Percentiles rank a stretch among this genome's conserved stretches.
These are phyloP conservation scores for Avahi laniger DNA, from an alignment of 2,797 vertebrate genomes.

Conservation along the genomic window DNA sequence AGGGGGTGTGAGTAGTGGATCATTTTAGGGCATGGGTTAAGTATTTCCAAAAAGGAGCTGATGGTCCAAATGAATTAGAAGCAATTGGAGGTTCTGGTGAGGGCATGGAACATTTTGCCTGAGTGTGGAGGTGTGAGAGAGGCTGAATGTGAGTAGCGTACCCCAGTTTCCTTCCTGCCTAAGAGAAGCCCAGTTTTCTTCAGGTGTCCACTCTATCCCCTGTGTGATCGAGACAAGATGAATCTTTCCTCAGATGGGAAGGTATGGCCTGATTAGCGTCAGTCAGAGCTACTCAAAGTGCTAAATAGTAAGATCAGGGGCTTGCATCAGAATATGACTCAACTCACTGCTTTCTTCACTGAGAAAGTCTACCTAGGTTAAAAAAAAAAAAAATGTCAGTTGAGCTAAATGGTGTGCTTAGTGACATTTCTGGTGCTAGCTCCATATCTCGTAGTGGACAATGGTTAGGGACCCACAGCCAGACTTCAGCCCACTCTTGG, in stretches of 20 bases:
- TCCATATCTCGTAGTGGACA: background rate
- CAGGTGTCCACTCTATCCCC: background rate
- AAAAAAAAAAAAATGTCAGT: background rate
- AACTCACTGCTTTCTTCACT: background rate
- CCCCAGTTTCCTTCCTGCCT: background rate
- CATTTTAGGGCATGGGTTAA: background rate
- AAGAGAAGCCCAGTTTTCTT: background rate
- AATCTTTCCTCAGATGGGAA: background rate
- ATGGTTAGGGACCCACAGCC: background rate
- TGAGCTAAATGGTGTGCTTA: background rate
- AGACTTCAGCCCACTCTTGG: background rate
- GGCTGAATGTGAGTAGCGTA: background rate
- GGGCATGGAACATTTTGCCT: background rate
- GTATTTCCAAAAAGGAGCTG: background rate
- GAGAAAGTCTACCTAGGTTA: background rate
- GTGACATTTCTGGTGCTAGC: background rate
- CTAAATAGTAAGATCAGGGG: background rate
- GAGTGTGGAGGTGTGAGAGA: background rate
- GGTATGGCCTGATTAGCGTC: background rate
- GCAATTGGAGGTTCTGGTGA: background rate
- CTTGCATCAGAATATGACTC: background rate
- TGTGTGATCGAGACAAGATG: background rate
- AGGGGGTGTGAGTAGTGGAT: background rate
- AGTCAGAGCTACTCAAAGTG: background rate
- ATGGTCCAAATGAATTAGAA: background rate